These are phyloP conservation scores for Climacteris rufus DNA, from an alignment of 2,113 vertebrate genomes.

Conservation along the genomic window DNA sequence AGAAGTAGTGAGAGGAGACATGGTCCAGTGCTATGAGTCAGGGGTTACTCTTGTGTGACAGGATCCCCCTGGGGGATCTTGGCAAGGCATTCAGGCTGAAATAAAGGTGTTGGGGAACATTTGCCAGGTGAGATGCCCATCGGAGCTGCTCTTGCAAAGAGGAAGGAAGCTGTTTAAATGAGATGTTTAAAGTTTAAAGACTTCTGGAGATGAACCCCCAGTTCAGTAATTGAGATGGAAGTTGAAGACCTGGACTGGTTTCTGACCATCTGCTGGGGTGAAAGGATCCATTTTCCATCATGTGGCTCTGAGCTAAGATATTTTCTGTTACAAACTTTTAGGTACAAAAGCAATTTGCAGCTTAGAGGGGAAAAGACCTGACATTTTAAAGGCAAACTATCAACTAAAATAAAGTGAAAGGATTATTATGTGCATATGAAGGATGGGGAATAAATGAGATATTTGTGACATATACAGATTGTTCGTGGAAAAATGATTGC, in stretches of 20 bases:
- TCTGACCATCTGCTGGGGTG: neutral
- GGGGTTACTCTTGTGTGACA: neutral
- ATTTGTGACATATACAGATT: slow-evolving; percentile 60
- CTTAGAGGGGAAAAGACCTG: slow-evolving; percentile 37
- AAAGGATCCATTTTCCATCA: neutral
- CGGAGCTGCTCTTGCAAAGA: neutral
- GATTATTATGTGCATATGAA: slow-evolving; percentile 54
- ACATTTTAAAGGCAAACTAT: slow-evolving; percentile 61
- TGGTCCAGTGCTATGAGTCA: neutral
- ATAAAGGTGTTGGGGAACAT: neutral
- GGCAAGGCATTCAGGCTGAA: neutral
- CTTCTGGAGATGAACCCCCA: neutral
- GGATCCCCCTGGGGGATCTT: neutral
- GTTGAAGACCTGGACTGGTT: neutral
- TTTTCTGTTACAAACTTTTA: neutral
- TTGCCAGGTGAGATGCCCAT: neutral
- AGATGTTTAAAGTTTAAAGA: neutral
- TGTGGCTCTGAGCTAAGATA: neutral
- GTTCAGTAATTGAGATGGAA: neutral
- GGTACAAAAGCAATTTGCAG: slow-evolving; percentile 27
- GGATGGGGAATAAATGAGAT: slow-evolving; percentile 47
- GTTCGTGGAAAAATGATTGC: slow-evolving; percentile 49
- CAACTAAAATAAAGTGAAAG: slow-evolving; percentile 41
- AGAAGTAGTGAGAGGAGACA: neutral
- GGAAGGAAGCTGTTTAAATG: neutral